Evolutionary conservation across 92 coral and sea anemone species (phyloP).

Genomic region (Porites rus): DNA sequence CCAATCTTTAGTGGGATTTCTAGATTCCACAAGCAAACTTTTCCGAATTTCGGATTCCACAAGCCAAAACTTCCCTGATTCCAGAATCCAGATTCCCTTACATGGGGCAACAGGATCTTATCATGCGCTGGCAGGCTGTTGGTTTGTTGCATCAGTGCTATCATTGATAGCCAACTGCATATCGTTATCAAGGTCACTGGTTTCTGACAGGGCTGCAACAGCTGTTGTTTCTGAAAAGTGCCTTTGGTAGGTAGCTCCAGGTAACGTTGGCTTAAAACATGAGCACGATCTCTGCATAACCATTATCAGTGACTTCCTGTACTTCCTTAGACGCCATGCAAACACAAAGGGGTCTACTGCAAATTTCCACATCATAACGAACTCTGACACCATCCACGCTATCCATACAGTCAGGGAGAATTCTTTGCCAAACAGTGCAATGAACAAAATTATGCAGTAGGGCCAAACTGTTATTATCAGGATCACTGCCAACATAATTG

Average conservation of each 20-base stretch:
- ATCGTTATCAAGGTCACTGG: slow-evolving; percentile 6
- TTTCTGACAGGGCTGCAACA: not conserved
- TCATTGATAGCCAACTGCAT: slow-evolving; percentile 10
- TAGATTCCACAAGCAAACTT: too few species aligned
- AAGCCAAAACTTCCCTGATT: too few species aligned
- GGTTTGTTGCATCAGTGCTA: not conserved
- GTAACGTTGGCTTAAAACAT: slow-evolving; percentile 1
- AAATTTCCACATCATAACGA: slow-evolving; percentile 73
- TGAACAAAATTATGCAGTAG: slow-evolving; percentile 42
- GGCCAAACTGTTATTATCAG: slow-evolving; percentile 80
- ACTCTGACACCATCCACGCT: slow-evolving; percentile 40
- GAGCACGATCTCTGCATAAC: slow-evolving; percentile 1
- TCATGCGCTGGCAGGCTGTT: not conserved
- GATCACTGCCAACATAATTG: slow-evolving; percentile 64
- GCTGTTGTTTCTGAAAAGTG: not conserved
- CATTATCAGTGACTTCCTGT: slow-evolving; percentile 67
- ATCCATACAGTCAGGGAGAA: not conserved
- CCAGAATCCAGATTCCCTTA: too few species aligned
- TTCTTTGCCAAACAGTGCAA: slow-evolving; percentile 14
- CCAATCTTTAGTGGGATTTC: too few species aligned
- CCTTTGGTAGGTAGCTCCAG: slow-evolving; percentile 23
- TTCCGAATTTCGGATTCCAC: too few species aligned
- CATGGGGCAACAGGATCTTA: not conserved
- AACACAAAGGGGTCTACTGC: slow-evolving; percentile 79
- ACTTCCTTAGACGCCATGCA: slow-evolving; percentile 72